Percentiles rank a stretch among this genome's conserved stretches.
These are phyloP conservation scores for Seriola dumerili DNA, from an alignment of 2,113 vertebrate genomes.

Conservation along the genomic window DNA sequence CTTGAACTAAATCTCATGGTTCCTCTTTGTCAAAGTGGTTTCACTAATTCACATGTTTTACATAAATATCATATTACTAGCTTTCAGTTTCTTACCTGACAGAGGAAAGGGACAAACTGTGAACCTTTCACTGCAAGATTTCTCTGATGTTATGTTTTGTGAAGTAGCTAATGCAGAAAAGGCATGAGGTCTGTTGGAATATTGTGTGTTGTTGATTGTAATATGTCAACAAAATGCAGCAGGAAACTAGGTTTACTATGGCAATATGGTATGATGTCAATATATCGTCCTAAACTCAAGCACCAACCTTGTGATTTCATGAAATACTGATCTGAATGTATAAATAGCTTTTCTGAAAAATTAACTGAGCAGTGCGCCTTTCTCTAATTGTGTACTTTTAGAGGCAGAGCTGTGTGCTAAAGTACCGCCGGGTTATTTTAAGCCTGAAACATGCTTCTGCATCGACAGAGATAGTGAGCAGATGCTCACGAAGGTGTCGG, in stretches of 20 bases:
- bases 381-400: background rate
- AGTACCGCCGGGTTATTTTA: conserved; percentile 11
- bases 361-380: background rate
- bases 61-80: conserved; percentile 9
- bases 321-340: background rate
- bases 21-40: conserved; percentile 4
- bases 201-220: background rate
- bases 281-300: background rate
- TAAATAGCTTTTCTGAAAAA: background rate
- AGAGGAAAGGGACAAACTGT: conserved; percentile 5
- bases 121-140: background rate
- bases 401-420: background rate
- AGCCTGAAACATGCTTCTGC: conserved; percentile 1
- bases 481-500: background rate
- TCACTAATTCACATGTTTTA: background rate
- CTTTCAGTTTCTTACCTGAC: background rate
- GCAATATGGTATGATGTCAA: background rate
- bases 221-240: background rate
- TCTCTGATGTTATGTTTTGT: background rate
- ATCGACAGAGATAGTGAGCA: background rate
- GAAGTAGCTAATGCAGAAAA: background rate
- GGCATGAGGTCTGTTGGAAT: background rate
- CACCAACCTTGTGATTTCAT: background rate
- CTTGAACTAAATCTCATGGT: background rate
- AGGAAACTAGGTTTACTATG: background rate